Evolutionary conservation across 2,797 vertebrate species (phyloP).

Genomic region (Sitta carolinensis): DNA sequence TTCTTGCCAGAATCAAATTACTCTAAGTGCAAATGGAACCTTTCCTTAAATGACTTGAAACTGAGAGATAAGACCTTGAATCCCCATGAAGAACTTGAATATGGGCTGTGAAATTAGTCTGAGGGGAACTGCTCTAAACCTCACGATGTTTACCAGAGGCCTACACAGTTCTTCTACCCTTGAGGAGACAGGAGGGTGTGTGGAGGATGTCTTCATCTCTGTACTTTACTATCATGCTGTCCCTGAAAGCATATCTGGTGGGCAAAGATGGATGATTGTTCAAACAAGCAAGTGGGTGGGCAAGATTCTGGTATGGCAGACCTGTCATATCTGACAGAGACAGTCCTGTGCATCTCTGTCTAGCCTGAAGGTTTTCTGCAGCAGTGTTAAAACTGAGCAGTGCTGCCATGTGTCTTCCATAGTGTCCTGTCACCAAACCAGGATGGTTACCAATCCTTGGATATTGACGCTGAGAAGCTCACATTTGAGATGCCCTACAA

Average conservation of each 20-base stretch:
- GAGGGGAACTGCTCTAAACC: neutral
- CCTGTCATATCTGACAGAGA: neutral
- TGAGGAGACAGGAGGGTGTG: neutral
- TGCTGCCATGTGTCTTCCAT: rapidly evolving
- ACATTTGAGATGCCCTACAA: neutral
- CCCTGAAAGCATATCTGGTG: rapidly evolving
- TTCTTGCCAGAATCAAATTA: neutral
- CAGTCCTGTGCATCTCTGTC: neutral
- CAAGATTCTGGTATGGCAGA: neutral
- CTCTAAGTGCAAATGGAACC: neutral
- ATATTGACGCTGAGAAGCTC: neutral
- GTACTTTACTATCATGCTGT: neutral
- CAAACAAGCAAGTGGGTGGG: neutral
- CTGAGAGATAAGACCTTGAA: neutral
- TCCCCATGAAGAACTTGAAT: neutral
- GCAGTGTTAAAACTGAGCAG: neutral
- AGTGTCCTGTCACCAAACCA: neutral
- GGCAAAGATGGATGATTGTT: neutral
- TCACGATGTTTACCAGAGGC: neutral
- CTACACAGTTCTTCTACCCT: neutral
- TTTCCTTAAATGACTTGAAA: neutral
- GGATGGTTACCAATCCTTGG: neutral
- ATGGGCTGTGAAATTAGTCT: neutral
- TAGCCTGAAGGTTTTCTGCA: neutral
- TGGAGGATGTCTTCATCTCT: neutral